Percentiles rank a stretch among this genome's conserved stretches.
Conservation (phyloP, 2,113 vertebrate genomes). For the Mormoops blainvillei region DNA sequence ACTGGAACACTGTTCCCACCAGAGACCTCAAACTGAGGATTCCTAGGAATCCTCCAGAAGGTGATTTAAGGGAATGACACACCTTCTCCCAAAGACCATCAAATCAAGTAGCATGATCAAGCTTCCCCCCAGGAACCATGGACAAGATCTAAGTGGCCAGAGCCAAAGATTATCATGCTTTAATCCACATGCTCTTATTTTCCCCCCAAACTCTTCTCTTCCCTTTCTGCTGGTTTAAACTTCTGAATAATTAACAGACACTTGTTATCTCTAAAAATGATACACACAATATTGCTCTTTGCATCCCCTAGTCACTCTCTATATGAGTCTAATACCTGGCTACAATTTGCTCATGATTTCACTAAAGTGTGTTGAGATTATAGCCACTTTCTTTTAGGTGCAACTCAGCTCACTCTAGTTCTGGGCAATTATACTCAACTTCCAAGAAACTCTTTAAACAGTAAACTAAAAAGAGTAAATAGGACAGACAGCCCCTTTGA, state of each 20-base stretch:
- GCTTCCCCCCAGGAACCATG: not conserved
- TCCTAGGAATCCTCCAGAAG: not conserved
- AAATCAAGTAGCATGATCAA: not conserved
- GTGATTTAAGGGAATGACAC: not conserved
- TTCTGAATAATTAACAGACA: not conserved
- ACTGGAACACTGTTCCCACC: not conserved
- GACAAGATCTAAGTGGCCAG: not conserved
- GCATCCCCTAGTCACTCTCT: not conserved
- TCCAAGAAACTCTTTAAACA: conserved; percentile 15
- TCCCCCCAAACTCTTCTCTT: not conserved
- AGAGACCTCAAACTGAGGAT: not conserved
- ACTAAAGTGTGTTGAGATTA: not conserved
- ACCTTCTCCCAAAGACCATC: not conserved
- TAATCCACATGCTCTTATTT: not conserved
- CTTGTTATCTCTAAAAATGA: not conserved
- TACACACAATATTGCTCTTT: not conserved
- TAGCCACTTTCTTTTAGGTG: not conserved
- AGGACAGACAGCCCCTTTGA: not conserved
- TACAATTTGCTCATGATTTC: not conserved
- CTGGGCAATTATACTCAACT: not conserved
- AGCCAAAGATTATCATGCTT: not conserved
- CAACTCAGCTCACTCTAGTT: not conserved
- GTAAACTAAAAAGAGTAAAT: conserved; percentile 21
- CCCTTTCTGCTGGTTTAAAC: not conserved
- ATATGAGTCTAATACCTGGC: not conserved